Percentiles rank a stretch among this genome's conserved stretches.
These are phyloP conservation scores for Tadarida brasiliensis DNA, from an alignment of 2,797 vertebrate genomes.

Conservation along the genomic window DNA sequence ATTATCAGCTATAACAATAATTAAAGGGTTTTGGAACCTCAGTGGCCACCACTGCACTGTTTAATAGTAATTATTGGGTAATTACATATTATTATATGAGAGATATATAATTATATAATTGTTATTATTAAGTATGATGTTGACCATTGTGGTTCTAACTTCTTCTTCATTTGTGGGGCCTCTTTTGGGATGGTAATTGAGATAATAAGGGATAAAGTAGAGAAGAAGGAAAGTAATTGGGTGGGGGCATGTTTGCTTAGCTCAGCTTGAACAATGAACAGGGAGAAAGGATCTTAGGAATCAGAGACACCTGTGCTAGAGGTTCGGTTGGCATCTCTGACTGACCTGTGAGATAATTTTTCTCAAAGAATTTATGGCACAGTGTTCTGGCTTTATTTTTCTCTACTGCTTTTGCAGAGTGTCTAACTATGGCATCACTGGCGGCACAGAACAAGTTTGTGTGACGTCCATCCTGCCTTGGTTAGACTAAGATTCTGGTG, in stretches of 20 bases:
- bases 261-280: neutral
- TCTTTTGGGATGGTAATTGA: slow-evolving; percentile 66
- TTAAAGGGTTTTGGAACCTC: slow-evolving; percentile 77
- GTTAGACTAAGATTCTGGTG: neutral
- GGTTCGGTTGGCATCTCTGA: slow-evolving; percentile 30
- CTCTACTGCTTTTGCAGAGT: slow-evolving; percentile 13
- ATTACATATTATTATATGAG: slow-evolving; percentile 81
- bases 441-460: neutral
- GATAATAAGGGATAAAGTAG: slow-evolving; percentile 70
- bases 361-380: slow-evolving; percentile 53
- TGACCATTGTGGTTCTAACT: slow-evolving; percentile 71
- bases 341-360: slow-evolving; percentile 28
- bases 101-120: slow-evolving; percentile 81
- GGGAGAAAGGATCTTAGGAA: slow-evolving; percentile 41
- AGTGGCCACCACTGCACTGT: slow-evolving; percentile 71
- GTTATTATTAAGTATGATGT: slow-evolving; percentile 81
- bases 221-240: slow-evolving; percentile 62
- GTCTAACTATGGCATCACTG: neutral
- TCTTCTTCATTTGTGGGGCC: slow-evolving; percentile 60
- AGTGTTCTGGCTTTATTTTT: slow-evolving; percentile 22
- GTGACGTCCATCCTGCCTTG: neutral
- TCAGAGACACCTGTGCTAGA: neutral
- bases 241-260: slow-evolving; percentile 47
- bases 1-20: slow-evolving; percentile 79
- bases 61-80: slow-evolving; percentile 82